Base-by-base conservation (phyloP, 2,888 invertebrate genomes). In the Cheilosia vernalis region DNA sequence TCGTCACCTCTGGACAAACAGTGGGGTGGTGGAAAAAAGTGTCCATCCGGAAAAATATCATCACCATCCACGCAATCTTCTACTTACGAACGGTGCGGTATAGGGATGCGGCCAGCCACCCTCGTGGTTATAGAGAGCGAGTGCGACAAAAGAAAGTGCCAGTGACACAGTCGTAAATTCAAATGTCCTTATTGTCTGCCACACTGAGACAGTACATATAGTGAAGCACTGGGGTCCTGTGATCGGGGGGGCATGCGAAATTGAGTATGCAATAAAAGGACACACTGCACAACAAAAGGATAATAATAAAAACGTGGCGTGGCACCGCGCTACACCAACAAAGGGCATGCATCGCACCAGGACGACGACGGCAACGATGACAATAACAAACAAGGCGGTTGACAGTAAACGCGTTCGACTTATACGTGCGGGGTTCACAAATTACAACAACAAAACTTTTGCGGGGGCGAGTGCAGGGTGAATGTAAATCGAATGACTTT, bases 321-420 rank as follows among this genome's bases (percentile, higher is more conserved):
- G 33, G 33, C 33, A 33, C 33, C 10, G 33, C 33, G 33, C 33
- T 70, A 61, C 64, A 55, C 55, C n/a, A 51, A 21, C n/a, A 70
- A 66, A 56, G 66, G 61, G 13, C 56, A 49, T 33, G 42, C 69
- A 49, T 37, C 37, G 47, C 44, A 44, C 49, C 66, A 81, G 60
- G 64, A 63, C 21, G 49, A 47, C 55, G 30, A 47, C 51, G 53
- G 33, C 60, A 30, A 56, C 49, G 44, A 51, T 44, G 69, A 72
- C 79, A 73, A 61, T 73, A 78, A 64, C 79, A 84, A 79, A 70
- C 74, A 74, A 64, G 40, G 40, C 69, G 74, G 64, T 69, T 74
- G 66, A 84, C 79, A 79, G 69, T 66, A 80, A 85, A 85, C 66
- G 76, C 84, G 79, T 80, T 66, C 74, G 73, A 79, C 67, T 58